Evolutionary conservation across 2,113 vertebrate species (phyloP).

Genomic region (Empidonax alnorum): DNA sequence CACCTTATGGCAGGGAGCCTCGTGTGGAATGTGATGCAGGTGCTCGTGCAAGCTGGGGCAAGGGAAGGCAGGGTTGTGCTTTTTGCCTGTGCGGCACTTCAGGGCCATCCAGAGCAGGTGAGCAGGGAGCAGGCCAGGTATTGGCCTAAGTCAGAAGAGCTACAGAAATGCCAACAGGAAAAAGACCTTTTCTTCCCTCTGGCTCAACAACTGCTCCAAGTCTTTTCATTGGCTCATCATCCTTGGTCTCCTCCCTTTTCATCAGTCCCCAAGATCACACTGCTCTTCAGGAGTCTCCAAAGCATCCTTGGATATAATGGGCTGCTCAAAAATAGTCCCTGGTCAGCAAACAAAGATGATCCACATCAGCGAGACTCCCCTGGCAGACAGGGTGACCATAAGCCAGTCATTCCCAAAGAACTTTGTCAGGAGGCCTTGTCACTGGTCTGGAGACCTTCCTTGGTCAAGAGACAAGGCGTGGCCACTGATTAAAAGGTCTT

Average conservation of each 20-base stretch:
- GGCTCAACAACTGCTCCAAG: neutral
- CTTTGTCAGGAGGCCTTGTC: neutral
- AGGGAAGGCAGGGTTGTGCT: fast-evolving
- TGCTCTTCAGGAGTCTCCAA: neutral
- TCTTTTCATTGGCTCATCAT: neutral
- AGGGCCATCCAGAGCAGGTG: fast-evolving
- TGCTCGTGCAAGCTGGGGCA: neutral
- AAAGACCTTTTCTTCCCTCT: neutral
- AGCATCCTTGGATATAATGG: fast-evolving
- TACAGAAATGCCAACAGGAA: neutral
- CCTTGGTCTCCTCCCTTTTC: neutral
- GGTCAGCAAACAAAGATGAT: neutral
- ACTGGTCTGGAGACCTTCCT: neutral
- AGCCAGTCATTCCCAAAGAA: neutral
- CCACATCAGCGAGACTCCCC: no score
- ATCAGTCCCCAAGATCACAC: neutral
- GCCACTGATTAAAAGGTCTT: neutral
- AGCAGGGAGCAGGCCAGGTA: neutral
- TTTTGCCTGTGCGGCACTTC: fast-evolving
- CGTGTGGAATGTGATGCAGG: neutral
- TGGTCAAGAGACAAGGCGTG: neutral
- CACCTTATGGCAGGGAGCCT: neutral
- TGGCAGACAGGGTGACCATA: neutral
- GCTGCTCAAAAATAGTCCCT: neutral
- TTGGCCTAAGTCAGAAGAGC: neutral